phyloP scores from a whole-genome alignment of 2,113 vertebrate species.

The Malurus elegans region DNA sequence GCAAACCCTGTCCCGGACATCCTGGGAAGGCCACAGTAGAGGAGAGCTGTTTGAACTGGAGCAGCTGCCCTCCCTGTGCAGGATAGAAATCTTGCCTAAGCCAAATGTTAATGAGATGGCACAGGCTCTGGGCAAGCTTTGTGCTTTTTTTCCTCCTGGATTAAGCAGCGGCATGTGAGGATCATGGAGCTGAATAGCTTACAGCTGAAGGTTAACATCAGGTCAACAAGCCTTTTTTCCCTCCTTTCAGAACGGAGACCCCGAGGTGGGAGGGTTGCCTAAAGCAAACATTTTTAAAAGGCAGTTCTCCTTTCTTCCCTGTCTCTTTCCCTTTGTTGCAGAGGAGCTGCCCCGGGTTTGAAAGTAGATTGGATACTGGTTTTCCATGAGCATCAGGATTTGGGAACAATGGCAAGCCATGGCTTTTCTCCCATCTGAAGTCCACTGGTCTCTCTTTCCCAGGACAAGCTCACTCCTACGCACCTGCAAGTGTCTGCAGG shows the following conservation, averaged over 20 bases:
- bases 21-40: background rate
- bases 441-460: background rate
- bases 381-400: background rate
- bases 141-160: background rate
- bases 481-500: background rate
- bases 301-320: background rate
- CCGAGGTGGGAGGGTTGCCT: background rate
- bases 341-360: background rate
- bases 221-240: constrained; percentile 39
- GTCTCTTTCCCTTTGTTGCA: background rate
- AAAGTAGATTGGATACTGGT: background rate
- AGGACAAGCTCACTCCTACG: background rate
- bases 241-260: background rate
- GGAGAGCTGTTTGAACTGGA: background rate
- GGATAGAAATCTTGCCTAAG: background rate
- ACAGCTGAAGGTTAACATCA: constrained; percentile 18
- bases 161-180: constrained; percentile 37
- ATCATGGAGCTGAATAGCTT: background rate
- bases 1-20: background rate
- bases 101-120: constrained; percentile 41
- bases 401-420: background rate
- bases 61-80: background rate
- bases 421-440: background rate
- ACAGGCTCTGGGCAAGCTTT: constrained; percentile 25
- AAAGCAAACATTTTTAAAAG: background rate